Percentiles rank a stretch among this genome's conserved stretches.
These are phyloP conservation scores for Antennarius maculatus DNA, from an alignment of 2,797 vertebrate genomes.

Conservation along the genomic window DNA sequence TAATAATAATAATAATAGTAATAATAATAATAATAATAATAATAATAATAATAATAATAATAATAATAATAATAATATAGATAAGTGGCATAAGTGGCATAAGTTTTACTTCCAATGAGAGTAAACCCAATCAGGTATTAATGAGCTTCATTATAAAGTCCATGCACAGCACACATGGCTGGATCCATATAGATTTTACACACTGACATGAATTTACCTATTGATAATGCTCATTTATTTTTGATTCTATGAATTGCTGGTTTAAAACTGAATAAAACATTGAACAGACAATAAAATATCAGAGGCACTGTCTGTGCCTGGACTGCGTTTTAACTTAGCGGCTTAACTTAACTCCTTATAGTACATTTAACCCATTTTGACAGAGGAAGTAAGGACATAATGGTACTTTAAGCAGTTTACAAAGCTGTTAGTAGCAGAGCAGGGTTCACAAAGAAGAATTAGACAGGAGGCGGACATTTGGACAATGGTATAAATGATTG, in stretches of 20 bases:
- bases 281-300: constrained; percentile 52
- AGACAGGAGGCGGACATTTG: constrained; percentile 55
- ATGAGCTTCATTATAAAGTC: constrained; percentile 1
- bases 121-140: neutral
- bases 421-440: constrained; percentile 71
- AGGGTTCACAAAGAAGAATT: constrained; percentile 62
- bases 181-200: neutral
- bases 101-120: neutral
- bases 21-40: neutral
- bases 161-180: neutral
- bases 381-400: constrained; percentile 74
- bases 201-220: constrained; percentile 1
- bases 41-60: too few relatives aligned
- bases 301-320: constrained; percentile 34
- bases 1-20: neutral
- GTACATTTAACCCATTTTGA: constrained; percentile 71
- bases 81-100: constrained; percentile 2
- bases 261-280: constrained; percentile 20
- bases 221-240: constrained; percentile 13
- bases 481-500: constrained; percentile 72
- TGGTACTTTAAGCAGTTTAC: constrained; percentile 81
- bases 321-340: constrained; percentile 56
- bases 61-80: neutral
- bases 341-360: constrained; percentile 44
- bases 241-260: constrained; percentile 26